phyloP scores from a whole-genome alignment of 2,797 vertebrate species.

The Channallabes apus region DNA sequence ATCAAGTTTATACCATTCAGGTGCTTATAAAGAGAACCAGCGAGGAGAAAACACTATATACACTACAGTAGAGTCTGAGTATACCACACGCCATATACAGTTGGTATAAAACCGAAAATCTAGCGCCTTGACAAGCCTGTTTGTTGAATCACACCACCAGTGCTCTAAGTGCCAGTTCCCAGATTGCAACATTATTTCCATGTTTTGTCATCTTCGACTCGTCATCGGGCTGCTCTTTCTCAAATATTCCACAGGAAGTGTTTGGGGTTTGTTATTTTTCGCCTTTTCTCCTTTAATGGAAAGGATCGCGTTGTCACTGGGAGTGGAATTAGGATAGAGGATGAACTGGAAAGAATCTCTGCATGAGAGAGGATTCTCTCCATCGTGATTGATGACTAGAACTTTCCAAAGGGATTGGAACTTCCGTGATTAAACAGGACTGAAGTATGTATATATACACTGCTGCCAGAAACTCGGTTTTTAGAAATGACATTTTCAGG shows the following conservation, averaged over 20 bases:
- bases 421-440: neutral
- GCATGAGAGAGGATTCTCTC: slow-evolving; percentile 18
- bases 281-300: slow-evolving; percentile 11
- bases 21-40: too few relatives aligned
- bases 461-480: neutral
- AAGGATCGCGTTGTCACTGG: neutral
- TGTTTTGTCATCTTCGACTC: neutral
- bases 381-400: slow-evolving; percentile 22
- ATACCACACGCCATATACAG: neutral
- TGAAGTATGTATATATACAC: too few relatives aligned
- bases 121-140: neutral
- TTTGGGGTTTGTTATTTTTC: neutral
- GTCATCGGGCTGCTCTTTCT: slow-evolving; percentile 7
- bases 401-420: slow-evolving; percentile 41
- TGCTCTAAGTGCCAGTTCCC: neutral
- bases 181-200: neutral
- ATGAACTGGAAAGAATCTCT: slow-evolving; percentile 19
- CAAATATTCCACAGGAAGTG: slow-evolving; percentile 34
- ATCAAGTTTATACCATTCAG: too few relatives aligned
- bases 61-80: too few relatives aligned
- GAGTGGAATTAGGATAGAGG: neutral
- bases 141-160: too few relatives aligned
- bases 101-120: neutral
- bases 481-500: neutral
- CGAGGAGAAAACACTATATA: too few relatives aligned